Base-by-base conservation (phyloP, 2,888 invertebrate species). In the Lamproptera curius region DNA sequence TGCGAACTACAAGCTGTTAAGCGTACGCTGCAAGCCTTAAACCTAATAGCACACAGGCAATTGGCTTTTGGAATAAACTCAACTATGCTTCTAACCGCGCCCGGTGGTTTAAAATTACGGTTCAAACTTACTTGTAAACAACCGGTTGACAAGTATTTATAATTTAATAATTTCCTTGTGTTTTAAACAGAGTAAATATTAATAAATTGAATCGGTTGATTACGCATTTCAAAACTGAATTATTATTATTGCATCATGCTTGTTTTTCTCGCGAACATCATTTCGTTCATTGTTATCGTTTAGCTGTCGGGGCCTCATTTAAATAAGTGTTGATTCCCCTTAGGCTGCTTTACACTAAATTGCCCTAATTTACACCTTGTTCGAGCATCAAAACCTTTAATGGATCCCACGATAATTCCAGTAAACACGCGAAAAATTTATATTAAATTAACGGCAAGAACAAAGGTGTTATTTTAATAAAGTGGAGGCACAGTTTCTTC, bases 1-100 rank as follows among this genome's bases (percentile, higher is more conserved):
- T 61, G 66, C 65, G 63, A 63, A 65, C 63, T 55, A 49, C 50
- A 62, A 66, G 62, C 69, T 74, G 75, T 80, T 79, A 77, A 79
- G 73, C 67, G 70, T 64, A 64, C 70, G 67, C 66, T 66, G 70
- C 64, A 43, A 48, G 62, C 51, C 64, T 65, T 61, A 67, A 58
- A 61, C 63, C 60, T 63, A 65, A 63, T 67, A 69, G 66, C 63
- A 59, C 62, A 61, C 60, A 65, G 62, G 67, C 70, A 71, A 70
- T 67, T 63, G 71, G 66, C 34, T 35, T 49, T 43, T 40, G 43
- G 43, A 31, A 49, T 39, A 43, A 39, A 43, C 48, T 14, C 28
- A 14, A 40, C 34, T 35, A 39, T 38, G 26, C 42, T 39, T 46
- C 26, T 31, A 39, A 26, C 34, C 33, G 26, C 38, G 16, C 28